These are phyloP conservation scores for Montipora efflorescens DNA, from an alignment of 64 coral and sea anemone species.

Conservation along the genomic window DNA sequence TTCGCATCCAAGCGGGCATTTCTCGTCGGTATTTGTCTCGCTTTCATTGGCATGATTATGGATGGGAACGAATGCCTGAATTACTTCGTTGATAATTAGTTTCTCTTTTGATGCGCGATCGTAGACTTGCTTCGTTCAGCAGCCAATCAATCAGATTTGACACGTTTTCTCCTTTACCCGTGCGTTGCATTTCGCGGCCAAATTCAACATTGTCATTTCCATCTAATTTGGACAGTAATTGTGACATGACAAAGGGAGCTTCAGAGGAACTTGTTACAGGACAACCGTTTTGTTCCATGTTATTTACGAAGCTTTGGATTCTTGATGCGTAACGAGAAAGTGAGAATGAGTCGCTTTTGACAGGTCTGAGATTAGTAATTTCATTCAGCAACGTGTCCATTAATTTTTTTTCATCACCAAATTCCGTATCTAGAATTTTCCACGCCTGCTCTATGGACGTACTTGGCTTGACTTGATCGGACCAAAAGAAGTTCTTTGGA, in stretches of 20 bases:
- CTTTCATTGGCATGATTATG: background rate
- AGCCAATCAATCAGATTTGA: slow-evolving; percentile 68
- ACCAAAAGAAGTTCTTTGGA: background rate
- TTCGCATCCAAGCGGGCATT: background rate
- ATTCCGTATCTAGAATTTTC: slow-evolving; percentile 35
- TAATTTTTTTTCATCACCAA: slow-evolving; percentile 14
- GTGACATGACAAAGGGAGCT: slow-evolving; percentile 74
- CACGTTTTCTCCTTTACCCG: slow-evolving; percentile 58
- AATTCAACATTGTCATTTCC: slow-evolving; percentile 65
- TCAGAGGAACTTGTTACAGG: slow-evolving; percentile 58
- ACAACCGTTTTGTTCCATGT: slow-evolving; percentile 73
- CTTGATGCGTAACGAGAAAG: background rate
- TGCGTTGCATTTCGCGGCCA: slow-evolving; percentile 61
- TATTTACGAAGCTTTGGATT: slow-evolving; percentile 32
- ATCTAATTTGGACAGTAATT: slow-evolving; percentile 73
- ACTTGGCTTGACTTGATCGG: slow-evolving; percentile 15
- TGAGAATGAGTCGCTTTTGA: slow-evolving; percentile 15
- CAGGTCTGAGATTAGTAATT: slow-evolving; percentile 13
- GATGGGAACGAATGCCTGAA: background rate
- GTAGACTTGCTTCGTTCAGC: slow-evolving; percentile 56
- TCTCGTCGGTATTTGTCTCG: background rate
- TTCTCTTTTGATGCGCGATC: slow-evolving; percentile 18
- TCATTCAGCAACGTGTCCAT: slow-evolving; percentile 15
- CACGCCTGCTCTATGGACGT: slow-evolving; percentile 8
- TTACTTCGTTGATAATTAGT: background rate